These are phyloP conservation scores for Camelus bactrianus DNA, from an alignment of 2,113 vertebrate genomes.

Conservation along the genomic window DNA sequence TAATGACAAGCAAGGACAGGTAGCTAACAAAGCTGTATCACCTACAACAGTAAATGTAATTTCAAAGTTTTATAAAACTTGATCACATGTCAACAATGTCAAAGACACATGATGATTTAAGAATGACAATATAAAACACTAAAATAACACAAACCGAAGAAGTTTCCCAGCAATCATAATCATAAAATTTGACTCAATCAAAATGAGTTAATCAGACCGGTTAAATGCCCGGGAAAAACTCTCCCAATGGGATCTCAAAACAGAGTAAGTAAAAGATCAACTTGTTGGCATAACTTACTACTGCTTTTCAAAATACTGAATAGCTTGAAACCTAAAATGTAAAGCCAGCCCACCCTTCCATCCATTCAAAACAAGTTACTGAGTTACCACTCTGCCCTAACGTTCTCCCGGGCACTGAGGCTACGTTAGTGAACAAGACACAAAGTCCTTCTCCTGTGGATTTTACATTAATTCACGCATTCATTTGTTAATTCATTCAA, in stretches of 20 bases:
- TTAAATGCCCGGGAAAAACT: neutral
- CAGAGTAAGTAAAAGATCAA: neutral
- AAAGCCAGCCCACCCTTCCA: neutral
- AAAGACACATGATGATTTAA: neutral
- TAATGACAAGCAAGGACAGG: neutral
- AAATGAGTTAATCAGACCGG: neutral
- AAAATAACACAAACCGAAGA: neutral
- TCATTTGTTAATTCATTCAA: neutral
- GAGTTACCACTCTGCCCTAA: neutral
- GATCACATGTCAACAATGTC: conserved; percentile 21
- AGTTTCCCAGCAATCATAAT: neutral
- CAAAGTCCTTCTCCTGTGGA: neutral
- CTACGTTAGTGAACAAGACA: neutral
- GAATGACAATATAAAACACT: neutral
- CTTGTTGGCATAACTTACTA: neutral
- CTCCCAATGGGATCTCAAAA: neutral
- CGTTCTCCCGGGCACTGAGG: neutral
- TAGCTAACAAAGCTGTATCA: neutral
- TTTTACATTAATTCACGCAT: neutral
- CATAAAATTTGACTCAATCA: neutral
- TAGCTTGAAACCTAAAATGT: neutral
- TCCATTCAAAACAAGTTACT: neutral
- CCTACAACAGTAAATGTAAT: conserved; percentile 12
- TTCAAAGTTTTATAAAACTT: conserved; percentile 6
- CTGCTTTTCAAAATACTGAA: neutral